phyloP scores from a whole-genome alignment of 2,113 vertebrate genomes.

The Atractosteus spatula region DNA sequence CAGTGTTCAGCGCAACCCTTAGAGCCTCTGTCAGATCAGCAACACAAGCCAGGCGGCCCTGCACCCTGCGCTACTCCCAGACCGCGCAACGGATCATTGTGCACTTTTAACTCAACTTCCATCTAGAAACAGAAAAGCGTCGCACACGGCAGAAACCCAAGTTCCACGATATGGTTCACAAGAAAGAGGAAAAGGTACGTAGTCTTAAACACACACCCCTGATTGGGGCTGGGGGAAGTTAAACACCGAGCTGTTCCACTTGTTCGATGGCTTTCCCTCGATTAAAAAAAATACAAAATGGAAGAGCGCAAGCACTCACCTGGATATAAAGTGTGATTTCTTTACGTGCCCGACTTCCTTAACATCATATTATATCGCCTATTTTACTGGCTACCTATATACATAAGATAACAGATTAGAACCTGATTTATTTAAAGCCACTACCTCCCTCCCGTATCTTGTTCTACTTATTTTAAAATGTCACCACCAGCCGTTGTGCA shows the following conservation, averaged over 20 bases:
- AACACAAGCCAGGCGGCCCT: slow-evolving; percentile 15
- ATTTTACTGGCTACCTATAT: not conserved
- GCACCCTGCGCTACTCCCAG: not conserved
- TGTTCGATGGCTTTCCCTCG: not conserved
- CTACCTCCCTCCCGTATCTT: slow-evolving; percentile 44
- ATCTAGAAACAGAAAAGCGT: slow-evolving; percentile 20
- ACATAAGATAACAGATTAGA: not conserved
- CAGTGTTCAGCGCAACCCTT: not conserved
- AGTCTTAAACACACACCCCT: not conserved
- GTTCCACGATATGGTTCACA: not conserved
- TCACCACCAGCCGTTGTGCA: slow-evolving; percentile 59
- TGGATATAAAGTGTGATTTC: slow-evolving; percentile 43
- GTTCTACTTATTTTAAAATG: slow-evolving; percentile 64
- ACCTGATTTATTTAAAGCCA: slow-evolving; percentile 30
- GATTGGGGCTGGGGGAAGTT: not conserved
- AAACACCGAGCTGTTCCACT: not conserved
- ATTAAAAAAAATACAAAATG: slow-evolving; percentile 13
- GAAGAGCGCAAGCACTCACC: slow-evolving; percentile 48
- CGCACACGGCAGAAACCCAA: not conserved
- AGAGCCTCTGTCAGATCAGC: not conserved
- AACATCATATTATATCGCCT: slow-evolving; percentile 44
- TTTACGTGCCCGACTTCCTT: slow-evolving; percentile 37
- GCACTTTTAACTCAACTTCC: not conserved
- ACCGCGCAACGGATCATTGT: not conserved
- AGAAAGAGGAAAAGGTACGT: too few species aligned